These are phyloP conservation scores for Polydesmus complanatus DNA, from an alignment of 2,888 invertebrate species.

Conservation along the genomic window DNA sequence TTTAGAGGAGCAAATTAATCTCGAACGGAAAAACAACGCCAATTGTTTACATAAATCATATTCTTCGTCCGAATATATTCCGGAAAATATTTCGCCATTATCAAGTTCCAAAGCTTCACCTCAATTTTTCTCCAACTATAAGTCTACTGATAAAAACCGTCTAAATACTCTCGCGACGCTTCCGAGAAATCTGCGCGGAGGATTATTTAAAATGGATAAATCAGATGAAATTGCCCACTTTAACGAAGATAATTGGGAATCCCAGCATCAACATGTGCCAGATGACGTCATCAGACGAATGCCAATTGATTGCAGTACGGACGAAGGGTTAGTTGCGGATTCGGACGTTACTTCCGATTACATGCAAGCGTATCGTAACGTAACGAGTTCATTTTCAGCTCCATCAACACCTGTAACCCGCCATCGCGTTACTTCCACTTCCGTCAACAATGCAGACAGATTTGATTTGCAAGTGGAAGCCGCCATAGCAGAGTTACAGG, in stretches of 20 bases:
- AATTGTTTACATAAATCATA: constrained; percentile 13
- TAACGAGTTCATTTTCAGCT: constrained; percentile 9
- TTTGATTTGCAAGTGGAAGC: neutral
- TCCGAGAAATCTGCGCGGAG: neutral
- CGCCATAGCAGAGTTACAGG: neutral
- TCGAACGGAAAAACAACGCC: too few species aligned
- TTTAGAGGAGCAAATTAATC: constrained; percentile 14
- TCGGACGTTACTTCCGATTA: constrained; percentile 1
- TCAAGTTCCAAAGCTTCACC: neutral
- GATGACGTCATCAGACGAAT: neutral
- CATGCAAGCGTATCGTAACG: constrained; percentile 10
- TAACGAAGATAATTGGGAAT: neutral
- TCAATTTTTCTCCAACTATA: neutral
- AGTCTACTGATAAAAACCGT: neutral
- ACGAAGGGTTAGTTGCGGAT: constrained; percentile 16
- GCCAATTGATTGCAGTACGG: neutral
- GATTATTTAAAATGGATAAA: neutral
- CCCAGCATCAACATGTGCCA: too few species aligned
- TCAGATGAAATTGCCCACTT: too few species aligned
- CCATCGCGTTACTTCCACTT: neutral
- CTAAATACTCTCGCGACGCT: neutral
- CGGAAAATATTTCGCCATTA: neutral
- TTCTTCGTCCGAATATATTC: neutral
- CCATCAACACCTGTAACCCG: constrained; percentile 10
- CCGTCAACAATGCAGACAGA: neutral